Conservation (phyloP, 2,888 invertebrate species). For the Papilio demoleus region DNA sequence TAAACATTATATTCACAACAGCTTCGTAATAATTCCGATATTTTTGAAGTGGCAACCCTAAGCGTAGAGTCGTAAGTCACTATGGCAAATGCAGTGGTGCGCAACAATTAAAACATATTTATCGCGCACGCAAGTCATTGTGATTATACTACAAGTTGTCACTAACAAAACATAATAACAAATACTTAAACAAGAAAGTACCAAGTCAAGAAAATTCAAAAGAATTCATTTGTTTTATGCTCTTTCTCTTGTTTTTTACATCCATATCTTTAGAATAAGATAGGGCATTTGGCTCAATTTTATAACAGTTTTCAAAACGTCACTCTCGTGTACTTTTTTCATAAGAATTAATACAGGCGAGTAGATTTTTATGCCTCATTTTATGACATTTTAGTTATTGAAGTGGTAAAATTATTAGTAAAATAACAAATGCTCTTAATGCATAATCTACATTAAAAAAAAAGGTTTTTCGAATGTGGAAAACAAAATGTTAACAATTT, state of each 20-base stretch:
- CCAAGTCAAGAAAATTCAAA: background rate
- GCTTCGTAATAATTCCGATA: background rate
- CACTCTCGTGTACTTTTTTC: too few species aligned
- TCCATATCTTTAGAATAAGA: background rate
- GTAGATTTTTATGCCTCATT: too few species aligned
- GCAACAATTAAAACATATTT: constrained; percentile 35
- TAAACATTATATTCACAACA: too few species aligned
- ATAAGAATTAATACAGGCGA: too few species aligned
- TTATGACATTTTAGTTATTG: too few species aligned
- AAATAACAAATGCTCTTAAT: too few species aligned
- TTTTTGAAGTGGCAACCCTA: constrained; percentile 7
- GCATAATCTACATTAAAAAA: too few species aligned
- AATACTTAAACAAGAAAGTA: background rate
- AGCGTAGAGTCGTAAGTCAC: constrained; percentile 9
- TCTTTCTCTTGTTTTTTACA: background rate
- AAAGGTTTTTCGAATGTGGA: too few species aligned
- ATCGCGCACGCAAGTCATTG: constrained; percentile 24
- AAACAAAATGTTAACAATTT: too few species aligned
- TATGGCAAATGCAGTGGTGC: constrained; percentile 27
- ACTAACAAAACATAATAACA: constrained; percentile 15
- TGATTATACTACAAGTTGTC: constrained; percentile 19
- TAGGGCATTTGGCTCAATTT: too few species aligned
- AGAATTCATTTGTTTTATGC: background rate
- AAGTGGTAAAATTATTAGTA: too few species aligned
- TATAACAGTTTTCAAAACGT: too few species aligned